Base-by-base conservation (phyloP, 2,113 vertebrate species). In the Neomonachus schauinslandi region DNA sequence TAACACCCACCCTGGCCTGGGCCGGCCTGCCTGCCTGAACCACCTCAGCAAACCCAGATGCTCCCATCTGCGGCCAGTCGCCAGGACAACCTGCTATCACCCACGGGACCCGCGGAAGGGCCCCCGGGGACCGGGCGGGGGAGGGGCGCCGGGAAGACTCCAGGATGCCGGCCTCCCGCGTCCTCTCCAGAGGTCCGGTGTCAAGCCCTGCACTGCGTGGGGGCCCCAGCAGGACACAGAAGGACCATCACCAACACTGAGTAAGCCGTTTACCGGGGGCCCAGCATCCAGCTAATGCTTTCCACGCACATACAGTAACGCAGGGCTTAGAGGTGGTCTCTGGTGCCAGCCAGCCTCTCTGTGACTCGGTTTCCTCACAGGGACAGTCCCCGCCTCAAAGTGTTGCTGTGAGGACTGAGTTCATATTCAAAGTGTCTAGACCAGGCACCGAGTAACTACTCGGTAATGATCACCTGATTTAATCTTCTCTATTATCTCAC, bases 11-110 rank as follows among this genome's bases (percentile, higher is more conserved):
- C 42, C 26, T 8, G 9, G 26, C 31, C 46, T 19, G 22, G 28
- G 28, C 13, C 63, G 6, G 63, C 28, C 28, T 1, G 46, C 72
- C 61, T 55, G 36, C 94, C 83, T 28, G 31, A 72, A 19, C 31
- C 2, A 1, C 71, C 15, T 4, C 21, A 10, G 71, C 59, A 53
- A 71, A 69, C 6, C 26, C 59, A 74, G 28, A 31, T 0, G 0
- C 69, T 12, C 69, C 51, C 7, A 12, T 33, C 51, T 51, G 53
- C 10, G 51, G 72, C 74, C 61, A 91, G 24, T 74, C 33, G 19
- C 28, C 14, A 55, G 0, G 1, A 83, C 0, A n/a, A 39, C 18
- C 22, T 14, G 33, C 63, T n/a, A 13, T 51, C 57, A 65, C 55
- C 57, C 46, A 7, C 0, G 0, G 86, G 89, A 61, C 61, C 61